Conservation (phyloP, 2,888 invertebrate species). For the Cheilosia impressa region DNA sequence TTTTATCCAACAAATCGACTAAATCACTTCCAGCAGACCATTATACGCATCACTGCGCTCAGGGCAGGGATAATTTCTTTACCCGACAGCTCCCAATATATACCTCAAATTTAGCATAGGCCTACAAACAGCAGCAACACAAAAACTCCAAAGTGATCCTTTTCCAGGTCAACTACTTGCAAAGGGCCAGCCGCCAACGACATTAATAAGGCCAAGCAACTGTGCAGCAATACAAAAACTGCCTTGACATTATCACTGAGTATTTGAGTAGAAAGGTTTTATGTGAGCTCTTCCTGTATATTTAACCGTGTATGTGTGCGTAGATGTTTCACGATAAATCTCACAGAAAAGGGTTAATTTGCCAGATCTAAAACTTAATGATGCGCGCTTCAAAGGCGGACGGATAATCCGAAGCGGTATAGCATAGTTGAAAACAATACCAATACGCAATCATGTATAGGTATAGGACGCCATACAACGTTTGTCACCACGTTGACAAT, state of each 20-base stretch:
- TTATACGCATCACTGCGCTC: conserved; percentile 30
- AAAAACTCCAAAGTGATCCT: conserved; percentile 47
- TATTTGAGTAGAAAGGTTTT: conserved; percentile 53
- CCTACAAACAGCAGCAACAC: conserved; percentile 5
- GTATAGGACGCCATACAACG: not conserved
- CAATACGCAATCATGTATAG: not conserved
- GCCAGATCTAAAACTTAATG: conserved; percentile 68
- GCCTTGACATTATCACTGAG: conserved; percentile 65
- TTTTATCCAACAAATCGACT: conserved; percentile 51
- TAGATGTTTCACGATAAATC: conserved; percentile 49
- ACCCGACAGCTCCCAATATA: conserved; percentile 19
- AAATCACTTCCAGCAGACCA: conserved; percentile 46
- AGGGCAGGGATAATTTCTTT: conserved; percentile 42
- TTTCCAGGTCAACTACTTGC: conserved; percentile 71
- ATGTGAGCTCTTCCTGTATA: not conserved
- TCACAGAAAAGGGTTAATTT: conserved; percentile 71
- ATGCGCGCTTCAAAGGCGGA: conserved; percentile 49
- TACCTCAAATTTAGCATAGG: conserved; percentile 17
- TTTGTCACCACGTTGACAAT: conserved; percentile 49
- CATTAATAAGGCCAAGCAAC: conserved; percentile 51
- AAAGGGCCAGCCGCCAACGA: conserved; percentile 59
- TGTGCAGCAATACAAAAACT: conserved; percentile 46
- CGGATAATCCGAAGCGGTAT: conserved; percentile 26
- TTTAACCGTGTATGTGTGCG: not conserved
- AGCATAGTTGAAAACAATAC: conserved; percentile 7